A percentile compares a stretch with the other conserved stretches of the same genome.
These are phyloP conservation scores for Hylaeus volcanicus DNA, from an alignment of 1,140 invertebrate genomes.

Conservation along the genomic window DNA sequence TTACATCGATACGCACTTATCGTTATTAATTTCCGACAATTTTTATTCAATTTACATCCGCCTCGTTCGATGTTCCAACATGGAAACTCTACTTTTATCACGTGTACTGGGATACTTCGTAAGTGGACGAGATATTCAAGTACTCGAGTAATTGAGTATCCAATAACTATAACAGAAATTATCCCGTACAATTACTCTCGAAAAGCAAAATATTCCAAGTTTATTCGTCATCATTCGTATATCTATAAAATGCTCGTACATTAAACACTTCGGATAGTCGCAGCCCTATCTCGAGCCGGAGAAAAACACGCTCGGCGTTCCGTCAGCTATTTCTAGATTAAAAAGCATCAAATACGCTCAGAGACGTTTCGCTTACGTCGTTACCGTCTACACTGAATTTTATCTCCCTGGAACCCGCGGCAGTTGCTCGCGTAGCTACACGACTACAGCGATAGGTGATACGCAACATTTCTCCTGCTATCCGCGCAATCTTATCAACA, in stretches of 20 bases:
- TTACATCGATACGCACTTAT: neutral
- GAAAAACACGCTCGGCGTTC: neutral
- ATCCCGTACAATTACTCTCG: too few species aligned
- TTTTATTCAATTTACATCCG: neutral
- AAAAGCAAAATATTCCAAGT: too few species aligned
- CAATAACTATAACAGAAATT: too few species aligned
- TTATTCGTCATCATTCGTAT: too few species aligned
- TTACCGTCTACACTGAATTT: neutral
- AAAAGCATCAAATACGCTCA: neutral
- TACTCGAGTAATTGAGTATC: too few species aligned
- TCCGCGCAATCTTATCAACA: constrained; percentile 41
- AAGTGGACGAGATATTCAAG: neutral
- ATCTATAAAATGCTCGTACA: too few species aligned
- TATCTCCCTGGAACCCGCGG: neutral
- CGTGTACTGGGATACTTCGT: neutral
- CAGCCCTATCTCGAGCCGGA: neutral
- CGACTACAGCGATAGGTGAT: neutral
- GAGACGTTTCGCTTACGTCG: neutral
- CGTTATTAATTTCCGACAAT: neutral
- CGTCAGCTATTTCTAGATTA: neutral
- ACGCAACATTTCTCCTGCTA: constrained; percentile 36
- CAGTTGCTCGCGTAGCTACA: neutral
- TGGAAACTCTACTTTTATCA: neutral
- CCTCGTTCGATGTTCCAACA: too few species aligned
- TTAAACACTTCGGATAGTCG: too few species aligned